Evolutionary conservation across 2,113 vertebrate species (phyloP).

Genomic region (Ictalurus furcatus): DNA sequence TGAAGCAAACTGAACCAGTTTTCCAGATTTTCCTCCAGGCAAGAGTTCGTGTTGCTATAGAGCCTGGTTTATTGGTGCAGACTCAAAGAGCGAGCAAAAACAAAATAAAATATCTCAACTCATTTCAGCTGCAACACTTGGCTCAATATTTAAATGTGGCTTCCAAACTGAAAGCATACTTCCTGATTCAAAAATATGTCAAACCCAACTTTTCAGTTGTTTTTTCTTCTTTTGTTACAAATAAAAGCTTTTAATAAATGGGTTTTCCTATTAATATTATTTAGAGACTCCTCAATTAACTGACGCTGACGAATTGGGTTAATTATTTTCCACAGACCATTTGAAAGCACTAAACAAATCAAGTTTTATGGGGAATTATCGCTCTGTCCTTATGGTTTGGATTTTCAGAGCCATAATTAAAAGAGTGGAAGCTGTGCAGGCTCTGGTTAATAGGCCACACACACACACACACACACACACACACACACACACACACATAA

Average conservation of each 20-base stretch:
- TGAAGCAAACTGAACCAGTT: slow-evolving; percentile 16
- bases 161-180: not conserved
- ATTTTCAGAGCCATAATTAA: slow-evolving; percentile 20
- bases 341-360: slow-evolving; percentile 16
- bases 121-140: not conserved
- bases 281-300: not conserved
- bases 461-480: slow-evolving; percentile 22
- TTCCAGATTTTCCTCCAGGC: not conserved
- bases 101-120: not conserved
- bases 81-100: not conserved
- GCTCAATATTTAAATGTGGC: not conserved
- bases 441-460: slow-evolving; percentile 12
- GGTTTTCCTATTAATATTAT: slow-evolving; percentile 6
- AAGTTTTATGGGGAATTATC: slow-evolving; percentile 16
- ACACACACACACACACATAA: slow-evolving; percentile 8
- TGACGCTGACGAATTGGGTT: not conserved
- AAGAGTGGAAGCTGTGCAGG: not conserved
- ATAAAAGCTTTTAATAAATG: not conserved
- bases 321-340: slow-evolving; percentile 31
- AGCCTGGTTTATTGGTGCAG: not conserved
- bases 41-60: not conserved
- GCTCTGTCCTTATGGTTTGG: slow-evolving; percentile 10
- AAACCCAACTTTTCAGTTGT: not conserved
- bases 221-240: not conserved
- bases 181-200: not conserved